These are phyloP conservation scores for Matsumyia berberina DNA, from an alignment of 2,888 invertebrate genomes.

Conservation along the genomic window DNA sequence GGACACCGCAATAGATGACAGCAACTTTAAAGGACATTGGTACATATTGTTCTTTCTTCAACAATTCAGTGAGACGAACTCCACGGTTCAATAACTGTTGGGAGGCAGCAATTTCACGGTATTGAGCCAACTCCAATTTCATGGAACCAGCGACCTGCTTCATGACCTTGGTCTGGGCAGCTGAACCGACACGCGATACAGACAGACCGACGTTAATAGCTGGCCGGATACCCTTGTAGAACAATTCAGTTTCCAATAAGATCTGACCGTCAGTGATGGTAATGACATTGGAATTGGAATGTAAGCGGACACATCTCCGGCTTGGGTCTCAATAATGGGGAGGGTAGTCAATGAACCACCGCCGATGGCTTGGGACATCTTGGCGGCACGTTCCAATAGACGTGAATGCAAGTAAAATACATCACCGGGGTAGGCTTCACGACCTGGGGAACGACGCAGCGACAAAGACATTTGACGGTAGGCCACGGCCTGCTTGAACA, in stretches of 20 bases:
- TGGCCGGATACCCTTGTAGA: slow-evolving; percentile 99
- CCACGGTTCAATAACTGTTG: slow-evolving; percentile 99
- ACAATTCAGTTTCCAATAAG: slow-evolving; percentile 99
- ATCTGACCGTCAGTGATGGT: no score
- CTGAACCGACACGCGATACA: slow-evolving; percentile 99
- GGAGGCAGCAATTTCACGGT: slow-evolving; percentile 99
- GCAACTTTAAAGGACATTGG: slow-evolving; percentile 99
- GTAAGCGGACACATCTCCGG: slow-evolving; percentile 99
- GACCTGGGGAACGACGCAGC: slow-evolving; percentile 99
- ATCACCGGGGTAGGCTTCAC: slow-evolving; percentile 99
- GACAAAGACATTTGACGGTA: slow-evolving; percentile 99
- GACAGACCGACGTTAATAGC: slow-evolving; percentile 99
- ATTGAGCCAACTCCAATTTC: slow-evolving; percentile 99
- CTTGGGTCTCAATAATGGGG: slow-evolving; percentile 99
- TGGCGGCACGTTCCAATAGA: slow-evolving; percentile 99
- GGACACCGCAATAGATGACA: slow-evolving; percentile 99
- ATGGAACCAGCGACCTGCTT: slow-evolving; percentile 99
- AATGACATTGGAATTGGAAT: slow-evolving; percentile 99
- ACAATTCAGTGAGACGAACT: slow-evolving; percentile 98
- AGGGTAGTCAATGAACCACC: slow-evolving; percentile 98
- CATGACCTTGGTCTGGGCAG: slow-evolving; percentile 99
- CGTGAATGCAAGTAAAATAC: no score
- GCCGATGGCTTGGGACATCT: slow-evolving; percentile 97
- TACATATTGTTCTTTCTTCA: slow-evolving; percentile 99
- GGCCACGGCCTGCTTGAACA: slow-evolving; percentile 99